Evolutionary conservation across 2,888 invertebrate genomes (phyloP), one percentile per base, ranked within the genome.

Genomic region (Perizoma flavofasciatum): DNA sequence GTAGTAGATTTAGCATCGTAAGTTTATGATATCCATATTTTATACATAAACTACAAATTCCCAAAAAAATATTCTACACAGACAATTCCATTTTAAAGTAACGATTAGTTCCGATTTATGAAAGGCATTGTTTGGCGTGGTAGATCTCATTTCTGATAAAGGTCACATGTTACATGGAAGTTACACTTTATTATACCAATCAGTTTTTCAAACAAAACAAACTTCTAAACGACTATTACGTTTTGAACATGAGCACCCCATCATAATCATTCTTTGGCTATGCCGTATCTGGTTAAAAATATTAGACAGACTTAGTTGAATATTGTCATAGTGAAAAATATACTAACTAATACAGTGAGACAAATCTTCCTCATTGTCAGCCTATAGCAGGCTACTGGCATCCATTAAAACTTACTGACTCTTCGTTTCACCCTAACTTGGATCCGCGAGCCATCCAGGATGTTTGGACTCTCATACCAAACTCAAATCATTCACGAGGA

Each of bases 401-500:
- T 22, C 22, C 3, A 22, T 22, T 2, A 22, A 22, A 22, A 22
- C 7, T 37, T 4, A 37, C 5, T 37, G 3, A 37, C 5, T 7
- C 1, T 37, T 5, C 37, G 7, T 37, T 37, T 37, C 7, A 37
- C 1, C 4, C 4, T 1, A 37, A 37, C 7, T 37, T 37, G 7
- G 4, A 37, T 37, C 22, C 22, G 1, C 22, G 22, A 22, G 22
- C 22, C 22, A 4, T 37, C 7, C 6, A 40, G 33, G 85, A 72
- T 81, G 32, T 65, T 67, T 0, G 77, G 78, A 11, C 71, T 67
- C 0, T 63, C 77, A 8, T 76, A 75, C n/a, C 81, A 82, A 67
- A 55, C 77, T 1, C 79, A 78, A 62, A 72, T 82, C 5, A 75
- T 83, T 2, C 71, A 82, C 45, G 77, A 85, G 40, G 80, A 84